phyloP scores from a whole-genome alignment of 37 sponge, comb jelly and placozoan genomes.

The Diacarnus erythraeanus region DNA sequence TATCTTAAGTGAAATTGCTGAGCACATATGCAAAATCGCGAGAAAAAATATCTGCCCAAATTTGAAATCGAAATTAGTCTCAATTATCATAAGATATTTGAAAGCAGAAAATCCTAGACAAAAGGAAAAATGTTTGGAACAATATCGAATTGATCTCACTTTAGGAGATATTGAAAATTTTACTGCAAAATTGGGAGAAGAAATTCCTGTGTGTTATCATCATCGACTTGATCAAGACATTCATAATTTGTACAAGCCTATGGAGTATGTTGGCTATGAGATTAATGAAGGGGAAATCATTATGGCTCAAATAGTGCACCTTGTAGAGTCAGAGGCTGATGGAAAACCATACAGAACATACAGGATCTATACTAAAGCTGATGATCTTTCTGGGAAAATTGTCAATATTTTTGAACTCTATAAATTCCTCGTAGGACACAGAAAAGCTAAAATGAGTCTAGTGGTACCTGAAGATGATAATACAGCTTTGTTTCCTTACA shows the following conservation, averaged over 20 bases:
- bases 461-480: no score
- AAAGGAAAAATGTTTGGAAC: neutral
- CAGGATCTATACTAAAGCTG: neutral
- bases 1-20: neutral
- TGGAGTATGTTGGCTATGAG: conserved; percentile 70
- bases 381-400: conserved; percentile 26
- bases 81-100: neutral
- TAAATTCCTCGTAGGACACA: conserved; percentile 37
- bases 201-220: no score
- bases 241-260: conserved; percentile 42
- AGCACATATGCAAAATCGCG: neutral
- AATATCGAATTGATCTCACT: neutral
- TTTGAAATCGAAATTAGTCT: no score
- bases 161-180: neutral
- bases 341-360: no score
- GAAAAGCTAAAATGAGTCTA: no score
- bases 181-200: no score
- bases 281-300: conserved; percentile 19
- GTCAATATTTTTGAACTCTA: conserved; percentile 40
- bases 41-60: neutral
- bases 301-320: conserved; percentile 42
- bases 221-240: conserved; percentile 42
- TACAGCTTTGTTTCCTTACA: neutral
- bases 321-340: neutral
- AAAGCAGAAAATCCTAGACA: neutral